A percentile compares a stretch with the other conserved stretches of the same genome.
phyloP scores from a whole-genome alignment of 2,113 vertebrate genomes.

The Clinocottus analis region DNA sequence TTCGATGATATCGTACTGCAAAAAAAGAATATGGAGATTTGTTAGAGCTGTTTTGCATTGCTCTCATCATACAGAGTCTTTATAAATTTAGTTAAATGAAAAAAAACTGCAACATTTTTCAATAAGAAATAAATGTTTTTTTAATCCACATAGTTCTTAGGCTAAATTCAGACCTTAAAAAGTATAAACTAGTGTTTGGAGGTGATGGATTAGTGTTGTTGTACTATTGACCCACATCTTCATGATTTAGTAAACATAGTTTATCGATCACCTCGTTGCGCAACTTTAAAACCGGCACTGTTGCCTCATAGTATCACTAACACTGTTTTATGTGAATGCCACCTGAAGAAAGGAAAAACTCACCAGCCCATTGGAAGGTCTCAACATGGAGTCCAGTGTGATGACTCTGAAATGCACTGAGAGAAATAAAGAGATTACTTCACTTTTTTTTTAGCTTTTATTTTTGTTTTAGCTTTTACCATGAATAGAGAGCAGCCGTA shows the following conservation, averaged over 20 bases:
- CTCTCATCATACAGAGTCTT: neutral
- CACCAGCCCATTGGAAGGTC: constrained; percentile 47
- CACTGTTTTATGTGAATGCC: neutral
- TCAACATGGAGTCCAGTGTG: constrained; percentile 54
- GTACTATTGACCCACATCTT: constrained; percentile 4
- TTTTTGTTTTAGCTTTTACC: too few relatives aligned
- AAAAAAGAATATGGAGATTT: constrained; percentile 1
- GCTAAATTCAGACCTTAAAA: neutral
- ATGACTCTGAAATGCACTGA: constrained; percentile 74
- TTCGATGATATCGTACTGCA: constrained; percentile 69
- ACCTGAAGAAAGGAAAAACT: constrained; percentile 10
- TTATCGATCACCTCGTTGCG: neutral
- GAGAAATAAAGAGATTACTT: neutral
- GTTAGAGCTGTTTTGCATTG: neutral
- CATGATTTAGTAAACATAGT: neutral
- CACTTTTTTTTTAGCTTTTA: neutral
- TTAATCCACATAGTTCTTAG: neutral
- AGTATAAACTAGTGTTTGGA: neutral
- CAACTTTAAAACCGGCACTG: neutral
- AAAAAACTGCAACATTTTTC: neutral
- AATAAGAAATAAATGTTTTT: neutral
- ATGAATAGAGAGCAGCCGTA: too few relatives aligned
- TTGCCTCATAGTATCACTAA: neutral
- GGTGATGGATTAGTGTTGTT: neutral
- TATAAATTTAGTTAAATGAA: neutral